Conservation (phyloP, 2,888 invertebrate species). For the Didymodactylos carnosus region DNA sequence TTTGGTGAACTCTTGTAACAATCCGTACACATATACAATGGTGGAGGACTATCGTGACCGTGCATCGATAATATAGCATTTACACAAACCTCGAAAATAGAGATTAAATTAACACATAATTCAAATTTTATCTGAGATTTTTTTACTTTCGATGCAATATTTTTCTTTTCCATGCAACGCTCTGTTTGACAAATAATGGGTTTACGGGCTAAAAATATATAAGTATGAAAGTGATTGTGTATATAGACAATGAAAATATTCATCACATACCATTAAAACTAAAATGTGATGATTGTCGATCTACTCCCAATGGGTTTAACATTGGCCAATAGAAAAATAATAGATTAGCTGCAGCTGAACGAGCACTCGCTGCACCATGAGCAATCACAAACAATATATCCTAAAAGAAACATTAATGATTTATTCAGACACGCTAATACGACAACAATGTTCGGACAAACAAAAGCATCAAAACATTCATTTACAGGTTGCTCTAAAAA, state of each 20-base stretch:
- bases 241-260: neutral
- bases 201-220: constrained; percentile 3
- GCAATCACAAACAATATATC: constrained; percentile 86
- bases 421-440: too few relatives aligned
- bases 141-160: constrained; percentile 4
- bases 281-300: constrained; percentile 42
- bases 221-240: neutral
- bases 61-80: constrained; percentile 30
- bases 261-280: constrained; percentile 48
- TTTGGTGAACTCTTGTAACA: constrained; percentile 47
- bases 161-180: constrained; percentile 2
- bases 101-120: neutral
- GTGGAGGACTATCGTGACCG: constrained; percentile 53
- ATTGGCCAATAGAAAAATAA: constrained; percentile 98
- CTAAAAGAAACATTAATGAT: too few relatives aligned
- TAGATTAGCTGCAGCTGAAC: constrained; percentile 83
- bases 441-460: too few relatives aligned
- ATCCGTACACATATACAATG: constrained; percentile 79
- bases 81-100: too few relatives aligned
- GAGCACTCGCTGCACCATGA: constrained; percentile 74
- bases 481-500: neutral
- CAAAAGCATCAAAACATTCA: neutral
- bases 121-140: neutral
- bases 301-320: constrained; percentile 75
- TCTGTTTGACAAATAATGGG: constrained; percentile 10